Evolutionary conservation across 1,140 invertebrate genomes (phyloP), one percentile per base, ranked within the genome.

Genomic region (Drosophila nebulosa): DNA sequence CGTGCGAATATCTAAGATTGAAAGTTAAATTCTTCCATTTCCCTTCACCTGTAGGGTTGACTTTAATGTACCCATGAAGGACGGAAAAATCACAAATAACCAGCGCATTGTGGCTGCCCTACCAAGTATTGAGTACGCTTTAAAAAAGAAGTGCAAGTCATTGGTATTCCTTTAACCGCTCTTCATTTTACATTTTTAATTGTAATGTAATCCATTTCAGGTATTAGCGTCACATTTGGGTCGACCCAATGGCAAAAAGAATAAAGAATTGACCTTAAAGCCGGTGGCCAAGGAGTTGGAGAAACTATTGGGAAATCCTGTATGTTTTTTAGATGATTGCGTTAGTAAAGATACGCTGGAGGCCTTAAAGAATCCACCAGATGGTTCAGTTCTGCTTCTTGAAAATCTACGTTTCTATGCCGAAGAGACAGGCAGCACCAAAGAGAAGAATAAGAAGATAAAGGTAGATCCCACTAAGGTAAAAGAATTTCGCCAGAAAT

Each of bases 1-100:
- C 0, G 4, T 1, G 35, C 1, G 12, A 12, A 32, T 46, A 18
- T 2, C 18, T 10, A n/a, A 4, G 9, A 24, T 16, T 21, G 0
- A 7, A 27, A 21, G 2, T 24, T 18, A 22, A 63, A 30, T 2
- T 9, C 1, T 0, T 0, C 2, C 12, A 6, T 69, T 51, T 71
- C 0, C 10, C 92, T 46, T 10, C 7, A 2, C 18, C 2, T 94
- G 64, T 83, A 98, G 98, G 91, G 99, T 99, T 12, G 99, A 99
- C 91, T 99, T 99, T 92, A 99, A 99, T 93, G 98, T 99, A 5
- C 99, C 99, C 0, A 92, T 99, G 73, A 99, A 99, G 92, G 97
- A 98, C 80, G 97, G 97, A 2, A 95, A 96, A 77, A 98, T 99
- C 52, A 99, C 98, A 0, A 99, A 99, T 90, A 99, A 98, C 86